phyloP scores from a whole-genome alignment of 1,140 invertebrate species.

The Drosophila miranda region DNA sequence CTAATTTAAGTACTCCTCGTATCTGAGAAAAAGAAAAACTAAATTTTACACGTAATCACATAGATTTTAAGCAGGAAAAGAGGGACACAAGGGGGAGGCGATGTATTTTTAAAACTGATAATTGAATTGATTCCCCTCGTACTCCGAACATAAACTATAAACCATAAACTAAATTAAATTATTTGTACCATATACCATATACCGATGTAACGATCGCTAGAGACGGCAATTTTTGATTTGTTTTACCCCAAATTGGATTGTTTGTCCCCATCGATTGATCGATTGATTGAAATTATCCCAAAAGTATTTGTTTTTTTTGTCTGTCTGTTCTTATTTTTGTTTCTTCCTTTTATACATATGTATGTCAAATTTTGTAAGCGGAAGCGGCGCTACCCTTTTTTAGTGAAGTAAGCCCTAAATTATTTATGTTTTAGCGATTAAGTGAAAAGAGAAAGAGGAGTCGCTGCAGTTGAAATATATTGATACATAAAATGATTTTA shows the following conservation, averaged over 20 bases:
- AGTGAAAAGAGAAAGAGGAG: slow-evolving; percentile 31
- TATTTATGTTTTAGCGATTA: slow-evolving; percentile 67
- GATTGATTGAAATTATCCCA: slow-evolving; percentile 66
- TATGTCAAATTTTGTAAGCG: slow-evolving; percentile 8
- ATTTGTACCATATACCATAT: slow-evolving; percentile 47
- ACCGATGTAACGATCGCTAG: slow-evolving; percentile 27
- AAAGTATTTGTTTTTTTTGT: slow-evolving; percentile 55
- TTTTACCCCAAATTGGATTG: slow-evolving; percentile 27
- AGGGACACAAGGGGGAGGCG: too few species aligned
- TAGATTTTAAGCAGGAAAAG: slow-evolving; percentile 7
- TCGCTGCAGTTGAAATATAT: slow-evolving; percentile 42
- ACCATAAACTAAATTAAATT: slow-evolving; percentile 36
- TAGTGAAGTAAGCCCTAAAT: slow-evolving; percentile 52
- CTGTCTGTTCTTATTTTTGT: background rate
- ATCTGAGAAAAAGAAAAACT: background rate
- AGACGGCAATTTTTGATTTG: slow-evolving; percentile 11
- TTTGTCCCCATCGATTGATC: background rate
- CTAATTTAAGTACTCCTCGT: slow-evolving; percentile 17
- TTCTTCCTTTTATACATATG: background rate
- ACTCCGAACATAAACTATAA: background rate
- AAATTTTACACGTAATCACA: slow-evolving; percentile 5
- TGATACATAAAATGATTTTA: slow-evolving; percentile 52
- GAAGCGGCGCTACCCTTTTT: background rate
- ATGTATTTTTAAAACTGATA: too few species aligned
- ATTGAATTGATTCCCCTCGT: too few species aligned